Evolutionary conservation across 2,113 vertebrate species (phyloP).

Genomic region (Nibea albiflora): DNA sequence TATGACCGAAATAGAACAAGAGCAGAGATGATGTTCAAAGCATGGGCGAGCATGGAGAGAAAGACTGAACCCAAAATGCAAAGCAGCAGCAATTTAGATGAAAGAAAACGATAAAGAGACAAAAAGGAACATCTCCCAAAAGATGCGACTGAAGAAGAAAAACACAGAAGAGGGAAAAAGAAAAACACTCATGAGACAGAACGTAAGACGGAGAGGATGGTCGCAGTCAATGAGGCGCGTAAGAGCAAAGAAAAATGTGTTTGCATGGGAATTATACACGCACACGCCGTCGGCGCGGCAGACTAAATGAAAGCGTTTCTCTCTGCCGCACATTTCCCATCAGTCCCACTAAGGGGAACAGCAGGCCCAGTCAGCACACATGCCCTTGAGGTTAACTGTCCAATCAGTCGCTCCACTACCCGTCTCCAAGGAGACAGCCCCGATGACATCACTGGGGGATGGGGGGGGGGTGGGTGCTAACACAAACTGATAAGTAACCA

Average conservation of each 20-base stretch:
- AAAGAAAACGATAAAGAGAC: constrained; percentile 18
- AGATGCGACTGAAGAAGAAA: not conserved
- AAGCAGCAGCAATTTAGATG: constrained; percentile 19
- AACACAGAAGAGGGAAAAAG: not conserved
- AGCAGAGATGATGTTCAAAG: constrained; percentile 14
- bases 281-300: not conserved
- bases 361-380: constrained; percentile 26
- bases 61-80: constrained; percentile 20
- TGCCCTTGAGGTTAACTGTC: constrained; percentile 70
- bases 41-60: not conserved
- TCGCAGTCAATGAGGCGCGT: constrained; percentile 54
- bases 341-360: constrained; percentile 63
- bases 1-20: constrained; percentile 3
- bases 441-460: constrained; percentile 26
- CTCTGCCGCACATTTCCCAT: constrained; percentile 57
- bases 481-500: constrained; percentile 38
- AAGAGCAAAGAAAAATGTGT: constrained; percentile 58
- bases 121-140: not conserved
- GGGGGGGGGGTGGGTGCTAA: not conserved
- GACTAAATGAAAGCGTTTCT: constrained; percentile 54
- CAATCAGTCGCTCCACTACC: constrained; percentile 73
- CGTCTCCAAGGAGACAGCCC: constrained; percentile 59
- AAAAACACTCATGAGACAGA: not conserved
- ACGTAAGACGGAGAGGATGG: constrained; percentile 1
- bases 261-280: constrained; percentile 49